Conservation (phyloP, 1,140 invertebrate species). For the Drosophila yakuba region DNA sequence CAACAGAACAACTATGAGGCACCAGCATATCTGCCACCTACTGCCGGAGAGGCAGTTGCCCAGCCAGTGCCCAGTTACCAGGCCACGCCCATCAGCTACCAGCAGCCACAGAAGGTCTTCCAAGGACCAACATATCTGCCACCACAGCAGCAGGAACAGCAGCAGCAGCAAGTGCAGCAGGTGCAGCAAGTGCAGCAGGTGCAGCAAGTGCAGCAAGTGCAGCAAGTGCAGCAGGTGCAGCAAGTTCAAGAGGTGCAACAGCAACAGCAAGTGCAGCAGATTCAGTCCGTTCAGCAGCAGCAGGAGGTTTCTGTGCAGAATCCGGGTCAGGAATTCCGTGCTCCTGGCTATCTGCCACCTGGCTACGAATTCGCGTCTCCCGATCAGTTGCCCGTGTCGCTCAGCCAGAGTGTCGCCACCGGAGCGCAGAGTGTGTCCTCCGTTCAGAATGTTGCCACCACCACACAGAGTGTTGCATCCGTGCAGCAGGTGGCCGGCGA, state of each 20-base stretch:
- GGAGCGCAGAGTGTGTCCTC: conserved; percentile 16
- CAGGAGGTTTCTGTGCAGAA: conserved; percentile 10
- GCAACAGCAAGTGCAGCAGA: conserved; percentile 23
- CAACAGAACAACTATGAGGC: conserved; percentile 30
- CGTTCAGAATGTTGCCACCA: conserved; percentile 13
- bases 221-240: conserved; percentile 8
- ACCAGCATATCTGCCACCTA: conserved; percentile 28
- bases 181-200: conserved; percentile 17
- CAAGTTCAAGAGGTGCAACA: conserved; percentile 20
- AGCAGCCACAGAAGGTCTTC: conserved; percentile 33
- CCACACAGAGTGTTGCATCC: conserved; percentile 1
- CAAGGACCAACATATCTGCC: conserved; percentile 37
- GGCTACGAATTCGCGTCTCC: conserved; percentile 63
- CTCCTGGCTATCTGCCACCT: conserved; percentile 56
- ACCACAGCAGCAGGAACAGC: conserved; percentile 14
- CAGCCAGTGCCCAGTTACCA: conserved; percentile 43
- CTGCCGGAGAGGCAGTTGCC: conserved; percentile 17
- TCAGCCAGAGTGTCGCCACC: conserved; percentile 13
- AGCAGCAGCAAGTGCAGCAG: background rate
- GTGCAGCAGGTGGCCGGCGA: conserved; percentile 25
- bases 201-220: conserved; percentile 25
- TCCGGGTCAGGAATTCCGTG: conserved; percentile 17
- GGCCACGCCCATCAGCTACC: conserved; percentile 23
- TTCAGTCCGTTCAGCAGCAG: conserved; percentile 4
- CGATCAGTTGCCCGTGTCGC: conserved; percentile 44